phyloP scores from a whole-genome alignment of 2,113 vertebrate genomes.

The Pholis gunnellus region DNA sequence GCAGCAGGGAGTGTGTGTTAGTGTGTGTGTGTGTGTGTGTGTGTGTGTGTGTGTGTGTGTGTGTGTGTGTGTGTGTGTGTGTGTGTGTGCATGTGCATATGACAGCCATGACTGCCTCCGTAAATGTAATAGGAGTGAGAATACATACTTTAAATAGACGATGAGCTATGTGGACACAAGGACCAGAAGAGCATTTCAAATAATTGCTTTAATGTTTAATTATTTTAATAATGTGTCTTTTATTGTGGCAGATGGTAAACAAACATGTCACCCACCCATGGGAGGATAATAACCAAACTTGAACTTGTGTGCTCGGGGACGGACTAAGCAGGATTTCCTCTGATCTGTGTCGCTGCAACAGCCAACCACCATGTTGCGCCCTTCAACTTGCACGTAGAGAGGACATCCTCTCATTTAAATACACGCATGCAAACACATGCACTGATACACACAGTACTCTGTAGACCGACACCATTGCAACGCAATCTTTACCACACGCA shows the following conservation, averaged over 20 bases:
- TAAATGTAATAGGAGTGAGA: not conserved
- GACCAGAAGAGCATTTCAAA: not conserved
- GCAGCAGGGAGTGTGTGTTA: not conserved
- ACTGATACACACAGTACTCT: slow-evolving; percentile 8
- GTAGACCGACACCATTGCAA: not conserved
- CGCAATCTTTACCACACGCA: not conserved
- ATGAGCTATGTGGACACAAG: not conserved
- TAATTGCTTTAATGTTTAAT: not conserved
- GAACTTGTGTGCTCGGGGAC: slow-evolving; percentile 34
- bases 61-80: too few relatives aligned
- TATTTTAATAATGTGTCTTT: not conserved
- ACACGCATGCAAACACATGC: slow-evolving; percentile 18
- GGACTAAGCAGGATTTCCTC: slow-evolving; percentile 50
- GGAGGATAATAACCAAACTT: slow-evolving; percentile 30
- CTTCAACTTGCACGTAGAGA: slow-evolving; percentile 71
- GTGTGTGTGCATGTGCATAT: not conserved
- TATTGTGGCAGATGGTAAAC: not conserved
- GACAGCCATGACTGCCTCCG: not conserved
- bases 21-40: not conserved
- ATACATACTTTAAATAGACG: not conserved
- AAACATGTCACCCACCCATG: not conserved
- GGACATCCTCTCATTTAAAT: slow-evolving; percentile 54
- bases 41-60: too few relatives aligned
- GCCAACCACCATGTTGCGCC: slow-evolving; percentile 75
- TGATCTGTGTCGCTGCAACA: slow-evolving; percentile 54